Evolutionary conservation across 2,888 invertebrate species (phyloP).

Genomic region (Diarsia dahlii): DNA sequence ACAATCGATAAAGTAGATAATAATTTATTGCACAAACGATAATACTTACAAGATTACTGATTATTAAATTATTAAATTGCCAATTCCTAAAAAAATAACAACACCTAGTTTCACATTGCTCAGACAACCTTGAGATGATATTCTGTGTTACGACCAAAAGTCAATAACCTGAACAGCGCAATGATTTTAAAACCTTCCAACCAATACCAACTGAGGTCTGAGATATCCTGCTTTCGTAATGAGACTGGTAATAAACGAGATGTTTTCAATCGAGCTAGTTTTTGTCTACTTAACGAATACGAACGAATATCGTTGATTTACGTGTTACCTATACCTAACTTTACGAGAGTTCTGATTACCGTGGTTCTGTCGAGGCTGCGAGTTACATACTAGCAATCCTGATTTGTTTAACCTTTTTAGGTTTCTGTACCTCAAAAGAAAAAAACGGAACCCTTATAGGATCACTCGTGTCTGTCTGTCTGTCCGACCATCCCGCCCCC

Average conservation of each 20-base stretch:
- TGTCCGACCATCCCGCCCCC: too few species aligned
- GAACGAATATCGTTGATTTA: background rate
- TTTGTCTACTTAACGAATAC: conserved; percentile 20
- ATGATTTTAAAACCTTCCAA: conserved; percentile 7
- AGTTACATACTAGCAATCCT: background rate
- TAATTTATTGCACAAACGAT: too few species aligned
- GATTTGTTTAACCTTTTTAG: too few species aligned
- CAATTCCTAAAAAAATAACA: background rate
- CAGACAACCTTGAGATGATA: conserved; percentile 16
- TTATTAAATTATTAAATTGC: too few species aligned
- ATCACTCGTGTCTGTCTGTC: too few species aligned
- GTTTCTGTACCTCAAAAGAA: too few species aligned
- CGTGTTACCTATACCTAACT: too few species aligned
- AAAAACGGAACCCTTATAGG: too few species aligned
- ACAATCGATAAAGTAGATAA: too few species aligned
- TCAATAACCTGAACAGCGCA: conserved; percentile 20
- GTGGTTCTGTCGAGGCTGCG: background rate
- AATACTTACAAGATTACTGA: too few species aligned
- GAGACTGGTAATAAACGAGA: conserved; percentile 15
- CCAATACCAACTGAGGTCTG: background rate
- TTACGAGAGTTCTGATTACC: too few species aligned
- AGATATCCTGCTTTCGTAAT: conserved; percentile 32
- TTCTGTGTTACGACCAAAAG: conserved; percentile 14
- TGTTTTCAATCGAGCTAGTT: conserved; percentile 20
- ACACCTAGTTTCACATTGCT: background rate